A percentile compares a stretch with the other conserved stretches of the same genome.
Conservation (phyloP, 2,888 invertebrate species). For the Volucella inanis region DNA sequence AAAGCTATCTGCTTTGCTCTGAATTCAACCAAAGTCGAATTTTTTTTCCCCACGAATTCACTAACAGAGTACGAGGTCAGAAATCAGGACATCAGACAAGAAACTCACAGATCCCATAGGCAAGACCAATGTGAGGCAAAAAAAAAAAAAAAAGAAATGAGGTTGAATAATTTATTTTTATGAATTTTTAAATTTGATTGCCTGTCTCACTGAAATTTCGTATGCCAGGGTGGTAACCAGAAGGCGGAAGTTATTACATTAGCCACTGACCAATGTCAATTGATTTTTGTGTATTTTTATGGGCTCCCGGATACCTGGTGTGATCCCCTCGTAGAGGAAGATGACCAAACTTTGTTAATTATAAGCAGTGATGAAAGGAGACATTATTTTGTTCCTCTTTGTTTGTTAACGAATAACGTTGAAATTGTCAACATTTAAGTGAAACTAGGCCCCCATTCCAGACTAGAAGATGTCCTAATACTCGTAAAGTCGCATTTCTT, state of each 20-base stretch:
- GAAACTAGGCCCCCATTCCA: neutral
- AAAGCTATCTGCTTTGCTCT: neutral
- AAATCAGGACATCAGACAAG: neutral
- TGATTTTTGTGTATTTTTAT: constrained; percentile 66
- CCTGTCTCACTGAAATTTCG: constrained; percentile 59
- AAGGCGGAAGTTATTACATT: constrained; percentile 72
- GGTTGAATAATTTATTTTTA: constrained; percentile 71
- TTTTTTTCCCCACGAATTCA: neutral
- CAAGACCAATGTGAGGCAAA: neutral
- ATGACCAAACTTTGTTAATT: constrained; percentile 65
- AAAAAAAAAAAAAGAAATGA: constrained; percentile 44
- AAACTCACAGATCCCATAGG: neutral
- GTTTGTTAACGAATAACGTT: constrained; percentile 62
- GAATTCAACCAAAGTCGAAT: no score
- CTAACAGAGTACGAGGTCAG: neutral
- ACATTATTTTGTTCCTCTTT: constrained; percentile 55
- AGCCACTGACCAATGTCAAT: constrained; percentile 67
- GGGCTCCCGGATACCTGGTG: constrained; percentile 25
- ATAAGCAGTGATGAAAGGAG: constrained; percentile 41
- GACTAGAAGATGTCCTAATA: no score
- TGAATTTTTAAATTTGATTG: constrained; percentile 73
- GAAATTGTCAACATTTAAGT: constrained; percentile 26
- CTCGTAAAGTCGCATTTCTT: no score
- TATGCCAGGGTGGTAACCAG: constrained; percentile 46
- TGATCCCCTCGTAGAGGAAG: constrained; percentile 28